Conservation (phyloP, 2,888 invertebrate species). For the Drosophila borealis region DNA sequence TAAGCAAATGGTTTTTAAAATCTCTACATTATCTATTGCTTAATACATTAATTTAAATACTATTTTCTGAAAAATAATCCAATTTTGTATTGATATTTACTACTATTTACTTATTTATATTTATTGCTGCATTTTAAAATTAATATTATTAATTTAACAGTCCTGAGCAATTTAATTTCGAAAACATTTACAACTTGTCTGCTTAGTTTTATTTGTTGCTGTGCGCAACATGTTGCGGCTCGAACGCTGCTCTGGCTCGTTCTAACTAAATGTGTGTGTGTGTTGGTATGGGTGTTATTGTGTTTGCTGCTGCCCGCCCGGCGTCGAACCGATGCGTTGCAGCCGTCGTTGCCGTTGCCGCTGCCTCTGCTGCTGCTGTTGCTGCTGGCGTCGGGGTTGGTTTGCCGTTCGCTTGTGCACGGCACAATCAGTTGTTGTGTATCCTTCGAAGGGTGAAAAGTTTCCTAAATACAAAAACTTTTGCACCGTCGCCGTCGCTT, state of each 20-base stretch:
- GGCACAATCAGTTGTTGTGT: constrained; percentile 85
- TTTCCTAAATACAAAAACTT: constrained; percentile 82
- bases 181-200: neutral
- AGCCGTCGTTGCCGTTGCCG: constrained; percentile 18
- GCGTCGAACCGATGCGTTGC: constrained; percentile 52
- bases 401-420: constrained; percentile 79
- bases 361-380: constrained; percentile 38
- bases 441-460: constrained; percentile 85
- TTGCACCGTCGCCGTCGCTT: constrained; percentile 80
- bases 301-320: constrained; percentile 39
- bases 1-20: no score
- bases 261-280: neutral
- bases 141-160: no score
- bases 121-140: no score
- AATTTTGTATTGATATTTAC: no score
- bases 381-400: constrained; percentile 74
- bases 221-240: constrained; percentile 37
- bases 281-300: constrained; percentile 21
- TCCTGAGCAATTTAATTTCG: neutral
- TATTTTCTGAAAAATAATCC: no score
- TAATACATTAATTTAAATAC: no score
- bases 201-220: constrained; percentile 3
- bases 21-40: no score
- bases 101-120: no score
- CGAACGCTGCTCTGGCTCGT: constrained; percentile 4